Evolutionary conservation across 2,888 invertebrate genomes (phyloP), one percentile per base, ranked within the genome.

Genomic region (Trichogramma dendrolimi): DNA sequence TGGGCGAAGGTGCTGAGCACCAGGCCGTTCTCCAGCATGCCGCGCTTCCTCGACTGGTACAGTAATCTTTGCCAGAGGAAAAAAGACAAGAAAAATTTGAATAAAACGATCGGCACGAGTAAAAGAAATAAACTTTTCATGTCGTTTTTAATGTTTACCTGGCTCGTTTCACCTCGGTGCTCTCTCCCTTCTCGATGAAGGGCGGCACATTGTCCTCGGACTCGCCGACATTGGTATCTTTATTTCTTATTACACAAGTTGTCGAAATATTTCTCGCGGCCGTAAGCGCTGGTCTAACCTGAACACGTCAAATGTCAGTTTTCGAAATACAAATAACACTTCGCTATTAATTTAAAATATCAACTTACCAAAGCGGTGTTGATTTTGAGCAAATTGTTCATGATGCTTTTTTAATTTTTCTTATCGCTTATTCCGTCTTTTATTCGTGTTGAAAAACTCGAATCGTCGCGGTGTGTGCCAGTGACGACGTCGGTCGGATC

Each of bases 31-130:
- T 97, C 97, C 65, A 96, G 80, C 92, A 96, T 97, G 38, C 96
- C 97, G 63, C 97, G 83, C 79, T 97, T 97, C 41, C 97, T 87
- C 27, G 96, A 96, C 78, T 97, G 97, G 79, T 97, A 97, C 8
- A 92, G 73, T 6, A 97, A 83, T 71, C 96, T 90, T 73, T 10
- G 4, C 1, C 4, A 40, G 10, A 52, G 39, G 10, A 14, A 7
- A 46, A 47, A 8, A 8, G 27, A 27, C 27, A 27, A 27, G 27
- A 27, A 27, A 27, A 27, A 27, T n/a, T n/a, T 2, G 8, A 51
- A n/a, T 3, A 2, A 5, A 2, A 5, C 11, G 27, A 8, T 27
- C 10, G 27, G 27, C 27, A 27, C 27, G 27, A 27, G 27, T 27
- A 27, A 27, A 2, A 27, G 5, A 55, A 43, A 51, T 5, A 11